A percentile compares a stretch with the other conserved stretches of the same genome.
Conservation (phyloP, 2,888 invertebrate species). For the Eupithecia vulgata region DNA sequence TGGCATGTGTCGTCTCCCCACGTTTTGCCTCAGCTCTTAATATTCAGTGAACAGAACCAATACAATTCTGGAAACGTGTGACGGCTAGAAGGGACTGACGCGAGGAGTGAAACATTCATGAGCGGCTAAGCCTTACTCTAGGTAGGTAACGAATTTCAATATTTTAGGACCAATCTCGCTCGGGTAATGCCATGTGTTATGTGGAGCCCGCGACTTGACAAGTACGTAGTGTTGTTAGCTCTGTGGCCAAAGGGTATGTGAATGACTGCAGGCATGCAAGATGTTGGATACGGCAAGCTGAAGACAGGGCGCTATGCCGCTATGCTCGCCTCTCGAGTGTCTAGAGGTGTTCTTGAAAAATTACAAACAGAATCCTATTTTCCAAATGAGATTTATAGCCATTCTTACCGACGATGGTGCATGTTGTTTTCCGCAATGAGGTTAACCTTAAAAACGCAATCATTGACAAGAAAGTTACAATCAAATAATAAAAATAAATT, state of each 20-base stretch:
- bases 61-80: slow-evolving; percentile 3
- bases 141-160: neutral
- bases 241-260: neutral
- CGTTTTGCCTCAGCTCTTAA: neutral
- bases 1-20: neutral
- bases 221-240: neutral
- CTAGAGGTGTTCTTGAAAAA: no score
- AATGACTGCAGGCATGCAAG: no score
- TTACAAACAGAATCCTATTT: no score
- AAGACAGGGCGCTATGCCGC: no score
- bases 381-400: no score
- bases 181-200: neutral
- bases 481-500: no score
- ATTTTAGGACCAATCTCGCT: neutral
- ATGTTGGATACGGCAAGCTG: no score
- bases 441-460: no score
- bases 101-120: neutral
- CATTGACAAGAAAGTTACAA: no score
- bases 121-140: neutral
- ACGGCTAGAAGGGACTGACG: neutral
- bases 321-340: no score
- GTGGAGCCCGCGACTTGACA: neutral
- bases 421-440: neutral
- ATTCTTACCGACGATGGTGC: neutral
- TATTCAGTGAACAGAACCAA: slow-evolving; percentile 3